A percentile compares a stretch with the other conserved stretches of the same genome.
Evolutionary conservation across 1,140 invertebrate genomes (phyloP).

Genomic region (Brachionus plicatilis): DNA sequence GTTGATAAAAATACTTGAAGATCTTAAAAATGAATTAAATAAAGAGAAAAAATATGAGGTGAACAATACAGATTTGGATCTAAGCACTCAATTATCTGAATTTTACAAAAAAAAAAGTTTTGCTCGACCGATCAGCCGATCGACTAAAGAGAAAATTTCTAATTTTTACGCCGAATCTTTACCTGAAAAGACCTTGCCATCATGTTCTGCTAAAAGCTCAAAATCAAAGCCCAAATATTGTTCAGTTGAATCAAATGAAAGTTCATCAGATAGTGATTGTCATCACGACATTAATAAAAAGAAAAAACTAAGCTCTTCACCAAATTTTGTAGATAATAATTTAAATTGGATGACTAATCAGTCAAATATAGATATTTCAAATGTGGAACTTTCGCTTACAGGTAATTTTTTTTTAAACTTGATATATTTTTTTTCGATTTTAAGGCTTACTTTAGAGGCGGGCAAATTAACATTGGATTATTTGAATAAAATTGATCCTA

Average conservation of each 20-base stretch:
- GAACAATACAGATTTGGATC: background rate
- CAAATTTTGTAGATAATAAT: slow-evolving; percentile 1
- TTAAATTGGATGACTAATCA: slow-evolving; percentile 33
- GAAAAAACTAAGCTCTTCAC: slow-evolving; percentile 7
- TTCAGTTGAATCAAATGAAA: background rate
- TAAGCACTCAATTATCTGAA: background rate
- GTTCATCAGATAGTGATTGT: background rate
- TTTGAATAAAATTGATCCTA: slow-evolving; percentile 26
- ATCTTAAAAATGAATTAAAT: background rate
- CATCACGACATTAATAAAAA: background rate
- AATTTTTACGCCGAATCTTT: background rate
- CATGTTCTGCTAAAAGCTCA: background rate
- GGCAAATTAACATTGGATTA: slow-evolving; percentile 11
- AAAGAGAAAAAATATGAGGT: background rate
- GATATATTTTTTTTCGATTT: background rate
- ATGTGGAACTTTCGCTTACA: slow-evolving; percentile 18
- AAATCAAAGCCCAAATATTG: background rate
- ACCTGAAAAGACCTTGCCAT: background rate
- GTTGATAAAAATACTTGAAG: background rate
- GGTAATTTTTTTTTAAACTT: background rate
- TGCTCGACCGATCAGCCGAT: background rate
- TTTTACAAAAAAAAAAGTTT: slow-evolving; percentile 27
- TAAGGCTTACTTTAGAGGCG: background rate
- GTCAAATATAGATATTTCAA: slow-evolving; percentile 1
- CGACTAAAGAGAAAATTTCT: background rate